phyloP scores from a whole-genome alignment of 1,140 invertebrate genomes.

The Platyura marginata region DNA sequence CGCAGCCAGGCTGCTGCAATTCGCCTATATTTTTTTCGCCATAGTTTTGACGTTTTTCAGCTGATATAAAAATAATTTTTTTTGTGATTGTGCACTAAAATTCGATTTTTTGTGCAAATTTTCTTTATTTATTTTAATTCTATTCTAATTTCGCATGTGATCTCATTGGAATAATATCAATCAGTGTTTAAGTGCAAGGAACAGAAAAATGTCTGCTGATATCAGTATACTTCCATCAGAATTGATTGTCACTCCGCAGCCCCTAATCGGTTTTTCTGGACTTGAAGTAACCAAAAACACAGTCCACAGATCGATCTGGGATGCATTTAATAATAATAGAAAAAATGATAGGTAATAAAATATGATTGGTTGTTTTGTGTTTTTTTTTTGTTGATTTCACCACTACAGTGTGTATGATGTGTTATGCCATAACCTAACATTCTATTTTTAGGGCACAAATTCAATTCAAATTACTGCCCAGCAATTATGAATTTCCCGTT shows the following conservation, averaged over 20 bases:
- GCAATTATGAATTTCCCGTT: conserved; percentile 71
- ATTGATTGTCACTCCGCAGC: conserved; percentile 58
- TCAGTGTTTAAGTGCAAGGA: no score
- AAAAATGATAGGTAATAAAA: conserved; percentile 37
- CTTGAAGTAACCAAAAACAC: conserved; percentile 70
- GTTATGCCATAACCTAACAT: not conserved
- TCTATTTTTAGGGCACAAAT: conserved; percentile 42
- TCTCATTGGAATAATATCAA: no score
- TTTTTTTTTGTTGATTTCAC: not conserved
- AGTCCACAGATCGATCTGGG: conserved; percentile 80
- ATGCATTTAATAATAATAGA: conserved; percentile 69
- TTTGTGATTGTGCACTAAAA: no score
- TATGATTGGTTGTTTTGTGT: no score
- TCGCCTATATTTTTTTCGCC: no score
- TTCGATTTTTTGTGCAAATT: no score
- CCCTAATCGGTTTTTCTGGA: conserved; percentile 68
- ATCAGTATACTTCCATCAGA: conserved; percentile 51
- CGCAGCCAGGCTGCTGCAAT: no score
- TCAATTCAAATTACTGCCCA: conserved; percentile 60
- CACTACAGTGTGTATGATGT: not conserved
- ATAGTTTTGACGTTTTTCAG: no score
- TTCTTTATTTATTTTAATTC: no score
- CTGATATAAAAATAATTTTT: no score
- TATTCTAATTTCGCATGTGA: no score
- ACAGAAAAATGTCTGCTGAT: conserved; percentile 22